These are phyloP conservation scores for Sebastes steindachneri DNA, from an alignment of 2,797 vertebrate species.

Conservation along the genomic window DNA sequence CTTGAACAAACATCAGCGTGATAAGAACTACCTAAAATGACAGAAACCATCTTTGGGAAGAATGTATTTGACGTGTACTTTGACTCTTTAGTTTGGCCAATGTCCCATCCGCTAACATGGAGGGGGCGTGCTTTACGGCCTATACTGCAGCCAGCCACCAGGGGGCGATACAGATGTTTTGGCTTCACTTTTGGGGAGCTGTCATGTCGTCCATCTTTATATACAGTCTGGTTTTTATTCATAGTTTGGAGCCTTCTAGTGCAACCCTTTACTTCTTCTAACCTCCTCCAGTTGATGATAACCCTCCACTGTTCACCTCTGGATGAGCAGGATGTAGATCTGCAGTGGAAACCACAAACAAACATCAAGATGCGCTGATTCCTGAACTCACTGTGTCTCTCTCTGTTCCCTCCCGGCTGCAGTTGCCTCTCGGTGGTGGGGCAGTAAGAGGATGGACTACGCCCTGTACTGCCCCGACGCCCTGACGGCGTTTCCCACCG, in stretches of 20 bases:
- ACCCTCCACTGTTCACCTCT: not conserved
- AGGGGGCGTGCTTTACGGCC: too few relatives aligned
- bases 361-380: not conserved
- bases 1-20: too few relatives aligned
- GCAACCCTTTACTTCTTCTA: not conserved
- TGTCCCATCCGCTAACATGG: too few relatives aligned
- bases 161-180: too few relatives aligned
- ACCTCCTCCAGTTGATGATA: not conserved
- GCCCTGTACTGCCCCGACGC: slow-evolving; percentile 93
- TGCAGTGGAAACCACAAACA: not conserved
- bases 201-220: too few relatives aligned
- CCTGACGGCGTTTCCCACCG: slow-evolving; percentile 92
- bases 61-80: too few relatives aligned
- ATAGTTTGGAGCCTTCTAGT: not conserved
- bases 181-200: not conserved
- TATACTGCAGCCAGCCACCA: too few relatives aligned
- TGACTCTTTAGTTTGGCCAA: too few relatives aligned
- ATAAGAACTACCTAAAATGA: too few relatives aligned
- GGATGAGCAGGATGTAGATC: not conserved
- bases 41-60: too few relatives aligned
- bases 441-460: slow-evolving; percentile 92
- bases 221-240: not conserved
- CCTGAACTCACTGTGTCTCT: not conserved
- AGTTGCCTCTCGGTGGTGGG: slow-evolving; percentile 96
- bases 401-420: not conserved